A percentile compares a stretch with the other conserved stretches of the same genome.
Evolutionary conservation across 2,888 invertebrate genomes (phyloP).

Genomic region (Girardia tigrina): DNA sequence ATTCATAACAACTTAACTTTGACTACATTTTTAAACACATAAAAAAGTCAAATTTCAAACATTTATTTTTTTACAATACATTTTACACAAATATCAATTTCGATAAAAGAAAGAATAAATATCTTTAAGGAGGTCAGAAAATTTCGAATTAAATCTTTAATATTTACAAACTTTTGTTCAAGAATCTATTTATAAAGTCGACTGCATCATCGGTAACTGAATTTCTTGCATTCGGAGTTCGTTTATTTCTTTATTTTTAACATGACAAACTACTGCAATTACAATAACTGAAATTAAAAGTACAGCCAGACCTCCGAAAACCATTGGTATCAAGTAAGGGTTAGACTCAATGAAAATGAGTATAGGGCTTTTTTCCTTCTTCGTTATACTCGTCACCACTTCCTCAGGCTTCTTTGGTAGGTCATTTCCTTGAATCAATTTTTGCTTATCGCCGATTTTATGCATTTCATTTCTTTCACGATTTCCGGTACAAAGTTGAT

Average conservation of each 20-base stretch:
- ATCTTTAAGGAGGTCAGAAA: slow-evolving; percentile 1
- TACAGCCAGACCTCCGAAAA: not conserved
- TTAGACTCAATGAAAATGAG: not conserved
- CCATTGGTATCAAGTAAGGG: not conserved
- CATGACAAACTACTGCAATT: not conserved
- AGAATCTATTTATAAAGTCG: not conserved
- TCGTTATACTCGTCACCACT: not conserved
- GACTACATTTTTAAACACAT: no score
- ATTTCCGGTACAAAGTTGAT: not conserved
- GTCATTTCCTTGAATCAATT: not conserved
- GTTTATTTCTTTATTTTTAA: not conserved
- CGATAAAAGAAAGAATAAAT: not conserved
- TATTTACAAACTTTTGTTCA: not conserved
- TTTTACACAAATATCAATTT: no score
- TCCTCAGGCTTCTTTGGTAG: not conserved
- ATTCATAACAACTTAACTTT: no score
- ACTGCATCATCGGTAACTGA: slow-evolving; percentile 12
- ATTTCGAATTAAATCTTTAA: not conserved
- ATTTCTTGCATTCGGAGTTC: not conserved
- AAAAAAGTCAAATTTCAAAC: no score
- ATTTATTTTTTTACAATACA: no score
- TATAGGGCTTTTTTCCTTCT: not conserved
- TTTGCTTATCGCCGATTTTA: not conserved
- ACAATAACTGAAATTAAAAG: not conserved
- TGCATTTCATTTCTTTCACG: not conserved